These are phyloP conservation scores for Orthochromis indermauri DNA, from an alignment of 2,113 vertebrate genomes.

Conservation along the genomic window DNA sequence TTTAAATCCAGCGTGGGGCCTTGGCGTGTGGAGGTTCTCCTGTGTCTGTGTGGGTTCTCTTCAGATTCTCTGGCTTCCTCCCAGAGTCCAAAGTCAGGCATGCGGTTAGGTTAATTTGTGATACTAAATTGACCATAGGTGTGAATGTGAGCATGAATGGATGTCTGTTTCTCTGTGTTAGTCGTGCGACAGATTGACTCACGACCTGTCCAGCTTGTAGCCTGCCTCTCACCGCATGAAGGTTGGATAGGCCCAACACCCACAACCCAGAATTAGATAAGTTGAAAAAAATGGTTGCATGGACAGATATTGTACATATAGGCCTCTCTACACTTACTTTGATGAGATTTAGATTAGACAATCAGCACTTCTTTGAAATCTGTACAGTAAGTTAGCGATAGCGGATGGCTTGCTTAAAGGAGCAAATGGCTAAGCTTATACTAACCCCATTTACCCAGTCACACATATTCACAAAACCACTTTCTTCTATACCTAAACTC, in stretches of 20 bases:
- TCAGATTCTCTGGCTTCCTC: background rate
- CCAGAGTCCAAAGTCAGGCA: background rate
- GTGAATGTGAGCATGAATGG: background rate
- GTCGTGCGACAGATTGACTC: background rate
- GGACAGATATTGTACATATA: background rate
- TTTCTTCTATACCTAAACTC: background rate
- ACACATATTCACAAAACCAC: background rate
- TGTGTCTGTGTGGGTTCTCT: background rate
- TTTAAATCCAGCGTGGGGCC: background rate
- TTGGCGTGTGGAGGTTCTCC: background rate
- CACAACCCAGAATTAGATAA: background rate
- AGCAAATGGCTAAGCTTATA: background rate
- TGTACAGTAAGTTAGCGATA: background rate
- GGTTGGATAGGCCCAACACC: background rate
- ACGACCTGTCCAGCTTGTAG: background rate
- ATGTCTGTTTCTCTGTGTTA: background rate
- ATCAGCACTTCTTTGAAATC: background rate
- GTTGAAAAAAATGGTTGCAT: background rate
- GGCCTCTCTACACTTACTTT: background rate
- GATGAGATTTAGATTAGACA: background rate
- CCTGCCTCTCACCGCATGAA: background rate
- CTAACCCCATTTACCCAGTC: background rate
- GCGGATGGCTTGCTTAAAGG: background rate
- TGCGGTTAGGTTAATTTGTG: background rate
- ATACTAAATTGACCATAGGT: background rate